Evolutionary conservation across 30 jellyfish, hydroid and myxozoan species (phyloP).

Genomic region (Chrysaora quinquecirrha): DNA sequence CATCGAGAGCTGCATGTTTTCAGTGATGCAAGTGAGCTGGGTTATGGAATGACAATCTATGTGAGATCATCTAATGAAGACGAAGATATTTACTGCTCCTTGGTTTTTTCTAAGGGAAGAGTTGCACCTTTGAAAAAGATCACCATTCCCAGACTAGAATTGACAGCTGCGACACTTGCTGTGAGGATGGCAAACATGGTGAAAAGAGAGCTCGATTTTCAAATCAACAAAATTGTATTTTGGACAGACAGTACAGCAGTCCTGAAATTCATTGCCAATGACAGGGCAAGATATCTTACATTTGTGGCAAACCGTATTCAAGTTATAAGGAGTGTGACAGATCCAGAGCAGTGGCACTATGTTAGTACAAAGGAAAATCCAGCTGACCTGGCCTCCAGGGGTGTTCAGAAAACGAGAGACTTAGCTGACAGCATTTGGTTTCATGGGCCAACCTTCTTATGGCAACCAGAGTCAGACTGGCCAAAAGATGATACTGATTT

Average conservation of each 20-base stretch:
- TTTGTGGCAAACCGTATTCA: conserved; percentile 58
- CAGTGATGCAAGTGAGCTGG: conserved; percentile 13
- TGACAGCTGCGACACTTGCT: not conserved
- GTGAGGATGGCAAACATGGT: not conserved
- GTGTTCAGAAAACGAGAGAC: conserved; percentile 1
- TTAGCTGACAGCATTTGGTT: conserved; percentile 33
- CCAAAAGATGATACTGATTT: conserved; percentile 40
- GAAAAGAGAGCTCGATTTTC: conserved; percentile 44
- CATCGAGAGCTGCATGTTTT: conserved; percentile 63
- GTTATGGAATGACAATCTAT: conserved; percentile 55
- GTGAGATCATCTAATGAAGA: conserved; percentile 32
- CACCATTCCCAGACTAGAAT: conserved; percentile 1
- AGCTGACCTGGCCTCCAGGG: not conserved
- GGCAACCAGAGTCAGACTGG: conserved; percentile 29
- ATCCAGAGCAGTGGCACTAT: conserved; percentile 39
- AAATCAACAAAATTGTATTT: conserved; percentile 17
- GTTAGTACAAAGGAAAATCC: not conserved
- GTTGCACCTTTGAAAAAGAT: conserved; percentile 39
- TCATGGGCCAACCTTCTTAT: conserved; percentile 47
- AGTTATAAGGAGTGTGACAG: conserved; percentile 54
- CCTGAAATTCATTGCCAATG: conserved; percentile 50
- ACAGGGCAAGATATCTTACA: conserved; percentile 43
- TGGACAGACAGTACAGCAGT: conserved; percentile 34
- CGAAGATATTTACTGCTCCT: conserved; percentile 37
- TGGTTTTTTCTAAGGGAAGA: conserved; percentile 39